Evolutionary conservation across 2,888 invertebrate genomes (phyloP).

Genomic region (Sinhomidia bicolor): DNA sequence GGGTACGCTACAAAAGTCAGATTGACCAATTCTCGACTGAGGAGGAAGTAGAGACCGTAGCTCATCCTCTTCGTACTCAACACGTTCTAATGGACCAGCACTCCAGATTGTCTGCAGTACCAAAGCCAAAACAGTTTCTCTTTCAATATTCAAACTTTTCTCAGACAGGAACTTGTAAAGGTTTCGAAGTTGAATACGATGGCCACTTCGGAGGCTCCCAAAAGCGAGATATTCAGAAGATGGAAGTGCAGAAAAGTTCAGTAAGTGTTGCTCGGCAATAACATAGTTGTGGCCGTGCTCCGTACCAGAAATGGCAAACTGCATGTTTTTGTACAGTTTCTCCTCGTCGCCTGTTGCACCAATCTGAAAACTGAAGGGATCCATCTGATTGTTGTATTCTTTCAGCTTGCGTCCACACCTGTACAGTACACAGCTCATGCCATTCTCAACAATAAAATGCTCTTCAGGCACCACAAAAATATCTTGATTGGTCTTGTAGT

Average conservation of each 20-base stretch:
- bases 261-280: background rate
- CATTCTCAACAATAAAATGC: background rate
- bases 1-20: background rate
- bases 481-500: background rate
- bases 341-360: background rate
- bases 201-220: slow-evolving; percentile 47
- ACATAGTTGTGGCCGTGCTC: background rate
- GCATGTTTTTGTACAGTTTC: background rate
- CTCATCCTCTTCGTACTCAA: background rate
- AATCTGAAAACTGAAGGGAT: background rate
- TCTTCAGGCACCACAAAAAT: background rate
- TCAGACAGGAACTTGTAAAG: slow-evolving; percentile 28
- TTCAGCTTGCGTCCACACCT: background rate
- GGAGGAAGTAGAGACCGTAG: no score
- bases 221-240: slow-evolving; percentile 43
- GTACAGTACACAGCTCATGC: background rate
- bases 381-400: background rate
- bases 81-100: background rate
- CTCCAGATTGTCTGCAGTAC: slow-evolving; percentile 41
- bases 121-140: slow-evolving; percentile 52
- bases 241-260: background rate
- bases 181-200: slow-evolving; percentile 58
- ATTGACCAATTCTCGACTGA: background rate
- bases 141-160: slow-evolving; percentile 1
- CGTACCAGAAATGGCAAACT: background rate